These are phyloP conservation scores for Lithophane semibrunnea DNA, from an alignment of 2,888 invertebrate genomes.

Conservation along the genomic window DNA sequence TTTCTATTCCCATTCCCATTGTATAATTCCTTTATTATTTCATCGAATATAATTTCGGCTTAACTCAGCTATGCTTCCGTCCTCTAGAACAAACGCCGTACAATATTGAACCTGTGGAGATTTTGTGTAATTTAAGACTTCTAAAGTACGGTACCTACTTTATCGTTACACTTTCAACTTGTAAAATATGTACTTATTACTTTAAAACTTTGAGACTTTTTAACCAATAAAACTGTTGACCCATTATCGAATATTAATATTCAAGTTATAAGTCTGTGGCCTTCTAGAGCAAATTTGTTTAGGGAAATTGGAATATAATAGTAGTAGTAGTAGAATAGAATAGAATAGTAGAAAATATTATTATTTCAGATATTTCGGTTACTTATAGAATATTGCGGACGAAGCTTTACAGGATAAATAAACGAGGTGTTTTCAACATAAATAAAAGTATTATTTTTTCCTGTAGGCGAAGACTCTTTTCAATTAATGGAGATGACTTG, in stretches of 20 bases:
- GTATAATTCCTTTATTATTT: constrained; percentile 2
- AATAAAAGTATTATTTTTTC: neutral
- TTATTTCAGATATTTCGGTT: neutral
- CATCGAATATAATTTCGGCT: constrained; percentile 17
- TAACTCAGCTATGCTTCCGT: constrained; percentile 6
- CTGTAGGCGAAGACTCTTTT: neutral
- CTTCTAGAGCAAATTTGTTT: no score
- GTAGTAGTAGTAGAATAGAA: no score
- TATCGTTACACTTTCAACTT: constrained; percentile 14
- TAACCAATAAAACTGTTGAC: neutral
- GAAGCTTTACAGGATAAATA: neutral
- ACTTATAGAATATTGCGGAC: neutral
- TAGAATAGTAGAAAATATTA: neutral
- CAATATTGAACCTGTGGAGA: constrained; percentile 26
- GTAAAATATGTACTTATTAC: constrained; percentile 10
- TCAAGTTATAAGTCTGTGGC: neutral
- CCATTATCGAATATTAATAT: constrained; percentile 7
- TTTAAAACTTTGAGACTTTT: constrained; percentile 22
- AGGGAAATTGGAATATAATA: no score
- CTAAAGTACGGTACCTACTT: neutral
- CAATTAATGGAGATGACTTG: neutral
- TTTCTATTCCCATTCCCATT: neutral
- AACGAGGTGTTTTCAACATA: neutral
- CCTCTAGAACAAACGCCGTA: constrained; percentile 29
- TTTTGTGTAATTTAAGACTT: constrained; percentile 45